A percentile compares a stretch with the other conserved stretches of the same genome.
phyloP scores from a whole-genome alignment of 23 tunicate genomes.

The Phallusia fumigata region DNA sequence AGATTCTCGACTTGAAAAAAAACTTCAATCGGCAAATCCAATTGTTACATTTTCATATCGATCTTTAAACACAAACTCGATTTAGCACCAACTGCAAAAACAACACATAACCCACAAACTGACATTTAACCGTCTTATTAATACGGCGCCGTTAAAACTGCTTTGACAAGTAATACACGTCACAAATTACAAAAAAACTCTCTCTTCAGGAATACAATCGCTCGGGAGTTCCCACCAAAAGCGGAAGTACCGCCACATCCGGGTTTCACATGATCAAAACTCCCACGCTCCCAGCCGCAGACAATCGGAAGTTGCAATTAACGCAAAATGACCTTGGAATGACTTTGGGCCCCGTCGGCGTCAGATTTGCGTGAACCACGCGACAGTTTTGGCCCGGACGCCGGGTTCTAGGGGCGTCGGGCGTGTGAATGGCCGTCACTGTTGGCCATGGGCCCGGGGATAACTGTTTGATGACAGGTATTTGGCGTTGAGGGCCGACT shows the following conservation, averaged over 20 bases:
- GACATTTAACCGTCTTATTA: too few relatives aligned
- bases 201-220: not conserved
- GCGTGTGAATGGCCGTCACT: not conserved
- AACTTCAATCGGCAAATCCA: too few relatives aligned
- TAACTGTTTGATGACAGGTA: not conserved
- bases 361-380: not conserved
- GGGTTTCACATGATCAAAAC: constrained; percentile 1
- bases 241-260: not conserved
- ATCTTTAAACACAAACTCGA: too few relatives aligned
- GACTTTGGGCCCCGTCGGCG: not conserved
- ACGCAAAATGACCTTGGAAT: not conserved
- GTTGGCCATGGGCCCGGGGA: not conserved
- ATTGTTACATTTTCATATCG: too few relatives aligned
- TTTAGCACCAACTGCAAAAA: too few relatives aligned
- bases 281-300: constrained; percentile 5
- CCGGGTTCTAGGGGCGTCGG: not conserved
- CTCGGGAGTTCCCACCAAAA: not conserved
- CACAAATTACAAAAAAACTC: not conserved
- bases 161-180: not conserved
- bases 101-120: too few relatives aligned
- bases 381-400: not conserved
- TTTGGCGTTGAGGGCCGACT: not conserved
- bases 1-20: too few relatives aligned
- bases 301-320: constrained; percentile 8
- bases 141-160: too few relatives aligned